Evolutionary conservation across 2,113 vertebrate genomes (phyloP).

Genomic region (Mormyrus lacerda): DNA sequence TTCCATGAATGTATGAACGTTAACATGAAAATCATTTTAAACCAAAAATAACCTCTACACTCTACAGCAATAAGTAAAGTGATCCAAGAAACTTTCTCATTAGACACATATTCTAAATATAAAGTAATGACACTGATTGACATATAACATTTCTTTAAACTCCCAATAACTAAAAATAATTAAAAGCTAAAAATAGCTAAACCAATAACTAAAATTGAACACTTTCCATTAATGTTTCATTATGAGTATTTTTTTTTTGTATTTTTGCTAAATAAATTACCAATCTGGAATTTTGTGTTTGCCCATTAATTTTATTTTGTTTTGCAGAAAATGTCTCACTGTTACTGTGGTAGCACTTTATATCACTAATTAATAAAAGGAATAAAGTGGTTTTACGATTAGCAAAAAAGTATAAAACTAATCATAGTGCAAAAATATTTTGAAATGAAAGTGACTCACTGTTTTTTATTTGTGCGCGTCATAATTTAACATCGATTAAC

Average conservation of each 20-base stretch:
- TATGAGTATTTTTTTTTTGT: neutral
- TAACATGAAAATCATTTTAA: neutral
- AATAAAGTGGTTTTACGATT: neutral
- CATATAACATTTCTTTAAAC: neutral
- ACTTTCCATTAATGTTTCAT: neutral
- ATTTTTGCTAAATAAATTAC: neutral
- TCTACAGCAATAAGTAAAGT: neutral
- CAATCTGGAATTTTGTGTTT: neutral
- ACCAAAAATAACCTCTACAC: neutral
- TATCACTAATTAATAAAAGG: neutral
- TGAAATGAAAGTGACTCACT: neutral
- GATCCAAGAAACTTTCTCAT: neutral
- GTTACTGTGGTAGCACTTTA: neutral
- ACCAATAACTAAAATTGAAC: neutral
- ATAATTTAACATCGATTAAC: slow-evolving; percentile 7
- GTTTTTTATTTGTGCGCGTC: neutral
- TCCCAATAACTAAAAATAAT: neutral
- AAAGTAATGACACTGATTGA: neutral
- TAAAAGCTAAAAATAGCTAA: neutral
- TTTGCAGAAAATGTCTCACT: neutral
- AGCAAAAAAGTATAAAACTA: neutral
- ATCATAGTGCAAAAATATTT: neutral
- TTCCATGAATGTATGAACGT: neutral
- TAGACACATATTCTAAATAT: neutral
- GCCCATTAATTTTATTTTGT: neutral